Evolutionary conservation across 2,113 vertebrate species (phyloP), one percentile per base, ranked within the genome.

Genomic region (Psophia crepitans): DNA sequence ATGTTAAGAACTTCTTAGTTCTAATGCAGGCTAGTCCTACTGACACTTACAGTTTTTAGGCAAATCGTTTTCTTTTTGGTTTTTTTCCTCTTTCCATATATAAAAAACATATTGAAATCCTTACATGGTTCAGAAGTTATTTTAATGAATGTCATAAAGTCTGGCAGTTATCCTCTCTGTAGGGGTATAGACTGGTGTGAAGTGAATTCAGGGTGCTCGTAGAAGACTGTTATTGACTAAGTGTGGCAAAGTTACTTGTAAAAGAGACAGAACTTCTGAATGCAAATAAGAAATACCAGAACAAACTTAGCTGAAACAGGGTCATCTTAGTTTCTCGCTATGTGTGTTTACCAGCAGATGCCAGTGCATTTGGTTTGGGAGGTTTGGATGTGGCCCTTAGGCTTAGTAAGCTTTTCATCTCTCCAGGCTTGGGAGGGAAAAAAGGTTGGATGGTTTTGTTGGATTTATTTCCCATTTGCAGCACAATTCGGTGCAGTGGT

Each of bases 21-120:
- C 28, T 77, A 33, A 57, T 35, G 46, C 46, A 35, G 10, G 12
- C n/a, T 80, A 20, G 35, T 14, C 20, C 14, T 90, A 6, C 11
- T 70, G 24, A 49, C 69, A 23, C 7, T 61, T 65, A 20, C 0
- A 0, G 14, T 19, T 61, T 91, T 74, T 20, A 37, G 73, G 46
- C 41, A 53, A 56, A 61, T 74, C 3, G 9, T 6, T n/a, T 71
- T 71, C 64, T 32, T 6, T 48, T 12, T n/a, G n/a, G n/a, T n/a
- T n/a, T 28, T 9, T 28, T 6, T 1, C 5, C 20, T 9, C 6
- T 7, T 7, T 33, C 20, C 5, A 4, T 37, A 3, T 58, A 17
- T n/a, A 33, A 56, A 87, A 78, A 3, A 13, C 11, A 10, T 20
- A 32, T 1, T 43, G 37, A 58, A 57, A 68, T 46, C 5, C 61